Evolutionary conservation across 2,113 vertebrate genomes (phyloP).

Genomic region (Arenaria interpres): DNA sequence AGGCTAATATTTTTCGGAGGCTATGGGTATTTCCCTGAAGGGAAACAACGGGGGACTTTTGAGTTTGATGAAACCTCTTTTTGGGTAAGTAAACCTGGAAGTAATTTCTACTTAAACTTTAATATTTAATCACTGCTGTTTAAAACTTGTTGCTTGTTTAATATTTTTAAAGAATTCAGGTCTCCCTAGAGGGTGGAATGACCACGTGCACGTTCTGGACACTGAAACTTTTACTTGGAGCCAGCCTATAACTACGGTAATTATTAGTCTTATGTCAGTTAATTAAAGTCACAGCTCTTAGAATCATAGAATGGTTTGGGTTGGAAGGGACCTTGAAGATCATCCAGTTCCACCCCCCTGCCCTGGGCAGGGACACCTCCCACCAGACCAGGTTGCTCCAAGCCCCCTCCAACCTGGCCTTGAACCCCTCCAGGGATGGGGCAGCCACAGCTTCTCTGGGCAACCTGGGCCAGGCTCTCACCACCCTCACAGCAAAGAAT

Average conservation of each 20-base stretch:
- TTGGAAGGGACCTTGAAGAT: too few species aligned
- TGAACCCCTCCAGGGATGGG: too few species aligned
- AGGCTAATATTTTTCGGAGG: conserved; percentile 96
- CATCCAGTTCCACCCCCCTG: too few species aligned
- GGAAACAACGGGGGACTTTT: conserved; percentile 86
- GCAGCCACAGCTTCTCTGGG: too few species aligned
- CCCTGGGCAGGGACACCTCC: too few species aligned
- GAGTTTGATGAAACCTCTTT: conserved; percentile 93
- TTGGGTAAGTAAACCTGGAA: conserved; percentile 75
- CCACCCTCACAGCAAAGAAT: too few species aligned
- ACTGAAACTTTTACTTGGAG: conserved; percentile 91
- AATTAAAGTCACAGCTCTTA: not conserved
- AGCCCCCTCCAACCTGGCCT: too few species aligned
- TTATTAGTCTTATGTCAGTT: not conserved
- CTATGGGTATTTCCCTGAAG: conserved; percentile 90
- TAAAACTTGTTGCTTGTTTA: not conserved
- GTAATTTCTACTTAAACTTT: not conserved
- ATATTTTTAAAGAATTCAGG: conserved; percentile 80
- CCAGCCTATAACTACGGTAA: conserved; percentile 90
- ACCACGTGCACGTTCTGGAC: conserved; percentile 93
- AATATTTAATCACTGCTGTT: not conserved
- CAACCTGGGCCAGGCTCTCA: too few species aligned
- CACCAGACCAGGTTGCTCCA: too few species aligned
- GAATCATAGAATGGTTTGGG: too few species aligned
- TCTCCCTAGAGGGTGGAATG: conserved; percentile 92